phyloP scores from a whole-genome alignment of 37 sponge, comb jelly and placozoan genomes.

The Theonella swinhoei region DNA sequence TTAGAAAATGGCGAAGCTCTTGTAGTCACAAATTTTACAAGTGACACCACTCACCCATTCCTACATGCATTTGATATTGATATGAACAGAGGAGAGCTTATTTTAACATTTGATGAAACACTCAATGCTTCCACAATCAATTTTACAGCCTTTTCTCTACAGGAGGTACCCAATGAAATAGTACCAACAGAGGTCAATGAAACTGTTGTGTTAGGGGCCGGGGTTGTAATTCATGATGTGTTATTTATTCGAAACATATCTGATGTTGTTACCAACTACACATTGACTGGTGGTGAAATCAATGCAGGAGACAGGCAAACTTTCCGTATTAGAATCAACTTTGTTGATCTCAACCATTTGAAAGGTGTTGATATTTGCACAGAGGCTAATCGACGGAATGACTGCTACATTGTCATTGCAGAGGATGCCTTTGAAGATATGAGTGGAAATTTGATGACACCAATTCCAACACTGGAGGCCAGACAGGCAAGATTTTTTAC shows the following conservation, averaged over 20 bases:
- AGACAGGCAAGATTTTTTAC: slow-evolving; percentile 66
- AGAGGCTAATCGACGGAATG: slow-evolving; percentile 26
- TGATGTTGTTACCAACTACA: slow-evolving; percentile 40
- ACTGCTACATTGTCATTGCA: slow-evolving; percentile 79
- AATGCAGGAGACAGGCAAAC: slow-evolving; percentile 50
- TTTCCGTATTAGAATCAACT: slow-evolving; percentile 48
- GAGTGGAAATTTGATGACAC: slow-evolving; percentile 52
- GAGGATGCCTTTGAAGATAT: slow-evolving; percentile 64
- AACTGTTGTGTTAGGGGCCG: slow-evolving; percentile 13
- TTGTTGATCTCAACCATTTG: slow-evolving; percentile 74
- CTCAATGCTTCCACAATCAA: slow-evolving; percentile 66
- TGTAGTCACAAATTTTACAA: slow-evolving; percentile 59
- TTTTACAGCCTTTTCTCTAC: slow-evolving; percentile 59
- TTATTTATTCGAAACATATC: slow-evolving; percentile 30
- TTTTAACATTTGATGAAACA: slow-evolving; percentile 82
- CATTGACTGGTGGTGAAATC: slow-evolving; percentile 67
- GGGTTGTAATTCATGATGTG: neutral
- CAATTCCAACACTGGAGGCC: slow-evolving; percentile 21
- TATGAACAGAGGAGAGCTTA: slow-evolving; percentile 70
- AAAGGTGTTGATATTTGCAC: slow-evolving; percentile 84
- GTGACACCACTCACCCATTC: slow-evolving; percentile 77
- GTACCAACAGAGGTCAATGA: slow-evolving; percentile 16
- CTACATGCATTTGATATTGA: slow-evolving; percentile 88
- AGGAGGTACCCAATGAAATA: slow-evolving; percentile 21
- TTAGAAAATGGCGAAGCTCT: slow-evolving; percentile 57